These are phyloP conservation scores for Metopolophium dirhodum DNA, from an alignment of 1,140 invertebrate genomes.

Conservation along the genomic window DNA sequence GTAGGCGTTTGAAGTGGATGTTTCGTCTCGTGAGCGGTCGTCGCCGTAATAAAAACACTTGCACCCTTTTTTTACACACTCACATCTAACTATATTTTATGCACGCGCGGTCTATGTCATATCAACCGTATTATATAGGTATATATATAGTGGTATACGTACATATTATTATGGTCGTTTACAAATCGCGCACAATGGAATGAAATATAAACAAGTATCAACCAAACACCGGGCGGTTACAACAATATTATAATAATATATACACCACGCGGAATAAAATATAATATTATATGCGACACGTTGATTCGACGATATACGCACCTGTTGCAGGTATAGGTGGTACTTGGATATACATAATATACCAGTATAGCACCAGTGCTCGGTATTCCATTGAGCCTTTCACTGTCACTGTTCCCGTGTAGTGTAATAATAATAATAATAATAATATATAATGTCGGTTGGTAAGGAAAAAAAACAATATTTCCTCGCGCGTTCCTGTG, in stretches of 20 bases:
- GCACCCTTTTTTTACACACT: not conserved
- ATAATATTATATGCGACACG: not conserved
- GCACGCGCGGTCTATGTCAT: not conserved
- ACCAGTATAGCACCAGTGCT: not conserved
- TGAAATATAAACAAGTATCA: not conserved
- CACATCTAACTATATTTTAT: not conserved
- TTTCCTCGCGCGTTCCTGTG: not conserved
- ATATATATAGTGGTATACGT: not conserved
- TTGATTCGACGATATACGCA: not conserved
- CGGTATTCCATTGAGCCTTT: not conserved
- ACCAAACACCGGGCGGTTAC: not conserved
- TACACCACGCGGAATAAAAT: not conserved
- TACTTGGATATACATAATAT: not conserved
- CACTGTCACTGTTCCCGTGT: not conserved
- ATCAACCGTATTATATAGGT: not conserved
- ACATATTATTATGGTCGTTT: not conserved
- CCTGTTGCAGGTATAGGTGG: not conserved
- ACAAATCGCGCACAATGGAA: not conserved
- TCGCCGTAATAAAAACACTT: constrained; percentile 31
- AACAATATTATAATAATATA: not conserved
- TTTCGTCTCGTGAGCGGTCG: constrained; percentile 1
- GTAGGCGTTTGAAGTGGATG: constrained; percentile 23
- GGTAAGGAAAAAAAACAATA: not conserved
- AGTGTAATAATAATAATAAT: not conserved
- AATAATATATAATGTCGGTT: not conserved